Percentiles rank a stretch among this genome's conserved stretches.
These are phyloP conservation scores for Channa argus DNA, from an alignment of 2,113 vertebrate species.

Conservation along the genomic window DNA sequence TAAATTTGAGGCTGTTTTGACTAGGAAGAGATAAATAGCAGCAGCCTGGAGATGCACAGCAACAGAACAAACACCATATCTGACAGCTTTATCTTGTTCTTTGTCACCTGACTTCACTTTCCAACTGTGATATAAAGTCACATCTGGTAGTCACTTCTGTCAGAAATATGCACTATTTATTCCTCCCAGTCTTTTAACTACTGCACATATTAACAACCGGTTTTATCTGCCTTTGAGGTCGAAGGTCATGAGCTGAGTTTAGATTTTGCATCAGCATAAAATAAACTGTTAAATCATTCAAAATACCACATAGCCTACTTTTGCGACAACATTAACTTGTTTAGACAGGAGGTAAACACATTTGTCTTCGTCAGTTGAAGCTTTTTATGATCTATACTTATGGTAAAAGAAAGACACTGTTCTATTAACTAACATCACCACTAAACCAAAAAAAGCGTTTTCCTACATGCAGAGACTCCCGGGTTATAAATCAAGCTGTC, in stretches of 20 bases:
- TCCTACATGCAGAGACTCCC: not conserved
- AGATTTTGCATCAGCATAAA: constrained; percentile 32
- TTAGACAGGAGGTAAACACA: constrained; percentile 19
- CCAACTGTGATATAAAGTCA: not conserved
- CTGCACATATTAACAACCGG: not conserved
- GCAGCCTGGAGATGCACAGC: constrained; percentile 5
- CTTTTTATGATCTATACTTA: not conserved
- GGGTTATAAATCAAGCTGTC: constrained; percentile 31
- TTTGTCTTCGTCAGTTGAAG: not conserved
- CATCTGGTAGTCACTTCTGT: not conserved
- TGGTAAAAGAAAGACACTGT: not conserved
- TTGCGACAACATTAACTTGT: not conserved
- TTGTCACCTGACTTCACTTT: not conserved
- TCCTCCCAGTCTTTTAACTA: not conserved
- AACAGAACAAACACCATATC: not conserved
- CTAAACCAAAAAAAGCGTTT: not conserved
- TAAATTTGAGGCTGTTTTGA: constrained; percentile 30
- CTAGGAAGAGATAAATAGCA: constrained; percentile 53
- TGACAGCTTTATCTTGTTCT: not conserved
- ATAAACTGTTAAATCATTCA: constrained; percentile 23
- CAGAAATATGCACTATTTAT: not conserved
- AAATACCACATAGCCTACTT: constrained; percentile 15
- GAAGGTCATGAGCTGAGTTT: constrained; percentile 17
- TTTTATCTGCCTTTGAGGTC: constrained; percentile 2
- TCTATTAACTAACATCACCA: not conserved